Base-by-base conservation (phyloP, 2,888 invertebrate genomes). In the Microdon myrmicae region DNA sequence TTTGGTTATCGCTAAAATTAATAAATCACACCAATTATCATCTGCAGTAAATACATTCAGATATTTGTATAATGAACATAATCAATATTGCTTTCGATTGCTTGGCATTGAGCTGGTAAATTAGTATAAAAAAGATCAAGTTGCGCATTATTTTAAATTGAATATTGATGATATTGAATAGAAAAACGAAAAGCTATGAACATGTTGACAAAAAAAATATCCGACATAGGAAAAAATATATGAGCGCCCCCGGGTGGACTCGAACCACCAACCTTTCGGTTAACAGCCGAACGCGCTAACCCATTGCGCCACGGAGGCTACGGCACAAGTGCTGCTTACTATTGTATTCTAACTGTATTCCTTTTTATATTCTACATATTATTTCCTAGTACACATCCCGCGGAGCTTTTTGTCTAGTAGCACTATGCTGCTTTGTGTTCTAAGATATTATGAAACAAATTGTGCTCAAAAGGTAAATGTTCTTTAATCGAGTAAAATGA, bases 251-350 rank as follows among this genome's bases (percentile, higher is more conserved):
- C 49, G 44, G 32, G 37, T 48, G 54, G 39, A 8, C 41, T 61
- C 43, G 54, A 54, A 48, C 93, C 92, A 92, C 92, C 92, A 92
- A 92, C 93, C 93, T 93, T 92, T 93, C 92, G 93, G 92, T 93
- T 93, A 93, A 93, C 93, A 93, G 93, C 92, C 93, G 92, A 93
- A 92, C 93, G 93, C 92, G 92, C 92, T 93, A 92, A 85, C 92
- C 92, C 78, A 91, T 92, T 92, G 92, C 92, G 92, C 92, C 92
- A 92, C 92, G 90, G 77, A 79, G 79, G 79, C 78, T n/a, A 34
- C 35, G 19, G 25, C 45, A 45, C 34, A 34, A 34, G 32, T 45
- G 32, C 45, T 32, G 34, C 25, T 16, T 14, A 5, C 2, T 32
- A 17, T 32, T 13, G 10, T 34, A 19, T 34, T 9, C 9, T 17